Evolutionary conservation across 1,140 invertebrate species (phyloP).

Genomic region (Diabrotica virgifera): DNA sequence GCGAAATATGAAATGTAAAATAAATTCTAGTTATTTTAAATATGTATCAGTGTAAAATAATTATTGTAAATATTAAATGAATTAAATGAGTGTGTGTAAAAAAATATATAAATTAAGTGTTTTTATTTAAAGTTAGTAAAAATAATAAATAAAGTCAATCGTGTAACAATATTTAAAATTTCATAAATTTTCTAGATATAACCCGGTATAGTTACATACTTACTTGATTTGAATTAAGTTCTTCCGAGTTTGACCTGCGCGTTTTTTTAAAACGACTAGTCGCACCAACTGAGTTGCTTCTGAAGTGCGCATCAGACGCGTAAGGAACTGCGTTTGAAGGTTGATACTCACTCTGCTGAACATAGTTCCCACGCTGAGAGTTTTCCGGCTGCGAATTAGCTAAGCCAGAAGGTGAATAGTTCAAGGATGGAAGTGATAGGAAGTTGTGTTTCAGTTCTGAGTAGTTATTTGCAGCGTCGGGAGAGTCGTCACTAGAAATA

Average conservation of each 20-base stretch:
- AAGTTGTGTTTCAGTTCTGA: slow-evolving; percentile 33
- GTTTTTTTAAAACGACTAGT: slow-evolving; percentile 15
- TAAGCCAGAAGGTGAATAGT: slow-evolving; percentile 25
- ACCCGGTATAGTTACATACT: background rate
- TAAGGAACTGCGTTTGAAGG: slow-evolving; percentile 10
- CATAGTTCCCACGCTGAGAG: background rate
- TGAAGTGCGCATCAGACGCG: slow-evolving; percentile 19
- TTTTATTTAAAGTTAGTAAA: no score
- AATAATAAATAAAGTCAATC: no score
- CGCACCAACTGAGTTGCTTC: slow-evolving; percentile 22
- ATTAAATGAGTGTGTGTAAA: no score
- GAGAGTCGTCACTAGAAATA: slow-evolving; percentile 40
- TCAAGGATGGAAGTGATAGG: slow-evolving; percentile 25
- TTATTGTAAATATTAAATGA: no score
- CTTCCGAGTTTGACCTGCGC: slow-evolving; percentile 21
- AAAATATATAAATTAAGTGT: no score
- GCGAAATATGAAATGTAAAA: no score
- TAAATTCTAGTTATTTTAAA: no score
- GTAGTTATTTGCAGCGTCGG: slow-evolving; percentile 41
- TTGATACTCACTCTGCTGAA: slow-evolving; percentile 3
- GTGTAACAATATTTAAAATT: no score
- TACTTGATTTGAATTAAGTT: slow-evolving; percentile 24
- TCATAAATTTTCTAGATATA: no score
- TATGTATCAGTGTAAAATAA: no score
- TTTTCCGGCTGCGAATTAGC: slow-evolving; percentile 10